A percentile compares a stretch with the other conserved stretches of the same genome.
These are phyloP conservation scores for Lepidurus packardi DNA, from an alignment of 1,140 invertebrate species.

Conservation along the genomic window DNA sequence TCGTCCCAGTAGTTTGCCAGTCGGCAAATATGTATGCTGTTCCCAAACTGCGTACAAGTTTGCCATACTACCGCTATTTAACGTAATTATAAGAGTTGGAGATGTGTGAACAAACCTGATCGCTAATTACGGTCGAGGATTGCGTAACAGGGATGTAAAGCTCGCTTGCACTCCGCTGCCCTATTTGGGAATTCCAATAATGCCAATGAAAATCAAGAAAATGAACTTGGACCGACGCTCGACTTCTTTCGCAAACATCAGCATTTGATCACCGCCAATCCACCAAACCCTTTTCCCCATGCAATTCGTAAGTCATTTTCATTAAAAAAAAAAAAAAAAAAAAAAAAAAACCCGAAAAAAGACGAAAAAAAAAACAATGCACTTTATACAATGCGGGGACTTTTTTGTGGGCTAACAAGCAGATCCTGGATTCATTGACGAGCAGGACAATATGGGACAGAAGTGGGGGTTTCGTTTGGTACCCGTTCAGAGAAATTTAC, in stretches of 20 bases:
- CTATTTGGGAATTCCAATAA: background rate
- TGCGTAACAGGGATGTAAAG: background rate
- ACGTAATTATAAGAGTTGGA: slow-evolving; percentile 15
- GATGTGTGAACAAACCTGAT: background rate
- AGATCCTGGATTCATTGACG: background rate
- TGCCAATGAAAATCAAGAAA: background rate
- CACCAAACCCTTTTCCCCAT: background rate
- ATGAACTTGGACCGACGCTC: background rate
- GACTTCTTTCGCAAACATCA: background rate
- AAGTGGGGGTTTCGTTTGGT: background rate
- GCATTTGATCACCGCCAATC: background rate
- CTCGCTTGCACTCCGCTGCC: slow-evolving; percentile 2
- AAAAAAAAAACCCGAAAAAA: slow-evolving; percentile 9
- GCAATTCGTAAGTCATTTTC: background rate
- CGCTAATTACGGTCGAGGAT: background rate
- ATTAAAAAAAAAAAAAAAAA: background rate
- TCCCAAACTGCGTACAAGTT: slow-evolving; percentile 24
- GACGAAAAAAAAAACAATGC: background rate
- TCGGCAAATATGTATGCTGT: slow-evolving; percentile 24
- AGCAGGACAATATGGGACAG: background rate
- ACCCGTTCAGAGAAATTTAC: background rate
- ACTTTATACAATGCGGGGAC: background rate
- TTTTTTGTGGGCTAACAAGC: background rate
- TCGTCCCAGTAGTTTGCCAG: background rate
- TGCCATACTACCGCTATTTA: slow-evolving; percentile 15